phyloP scores from a whole-genome alignment of 2,797 vertebrate genomes.

The Sciaenops ocellatus region DNA sequence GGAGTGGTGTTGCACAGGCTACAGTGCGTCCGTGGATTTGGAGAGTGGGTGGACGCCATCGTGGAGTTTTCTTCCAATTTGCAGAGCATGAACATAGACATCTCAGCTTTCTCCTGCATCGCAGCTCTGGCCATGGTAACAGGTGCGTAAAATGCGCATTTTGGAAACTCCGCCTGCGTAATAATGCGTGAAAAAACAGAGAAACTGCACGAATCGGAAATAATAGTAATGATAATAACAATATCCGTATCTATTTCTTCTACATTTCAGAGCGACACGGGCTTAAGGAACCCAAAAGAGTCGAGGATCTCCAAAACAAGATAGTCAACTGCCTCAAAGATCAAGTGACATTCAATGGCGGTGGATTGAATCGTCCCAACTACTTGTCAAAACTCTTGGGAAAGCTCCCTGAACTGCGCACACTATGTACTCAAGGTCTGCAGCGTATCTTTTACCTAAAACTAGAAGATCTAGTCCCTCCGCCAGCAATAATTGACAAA shows the following conservation, averaged over 20 bases:
- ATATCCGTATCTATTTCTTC: slow-evolving; percentile 1
- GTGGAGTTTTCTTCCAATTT: slow-evolving; percentile 99
- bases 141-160: slow-evolving; percentile 84
- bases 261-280: slow-evolving; percentile 94
- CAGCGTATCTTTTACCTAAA: slow-evolving; percentile 99
- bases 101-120: slow-evolving; percentile 99
- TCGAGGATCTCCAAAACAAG: slow-evolving; percentile 99
- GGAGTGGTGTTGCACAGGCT: slow-evolving; percentile 97
- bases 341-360: slow-evolving; percentile 98
- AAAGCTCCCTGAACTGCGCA: slow-evolving; percentile 98
- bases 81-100: slow-evolving; percentile 98
- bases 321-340: slow-evolving; percentile 99
- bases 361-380: slow-evolving; percentile 96
- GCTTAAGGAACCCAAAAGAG: slow-evolving; percentile 97
- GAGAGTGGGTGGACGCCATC: slow-evolving; percentile 99
- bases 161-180: not conserved
- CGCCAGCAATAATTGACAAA: slow-evolving; percentile 99
- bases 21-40: slow-evolving; percentile 98
- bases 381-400: slow-evolving; percentile 99
- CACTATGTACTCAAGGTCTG: slow-evolving; percentile 98
- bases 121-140: slow-evolving; percentile 99
- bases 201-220: not conserved
- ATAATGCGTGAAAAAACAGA: not conserved
- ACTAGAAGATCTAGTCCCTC: slow-evolving; percentile 98
- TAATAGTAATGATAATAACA: not conserved